Conservation (phyloP, 2,888 invertebrate genomes). For the Hedya salicella region DNA sequence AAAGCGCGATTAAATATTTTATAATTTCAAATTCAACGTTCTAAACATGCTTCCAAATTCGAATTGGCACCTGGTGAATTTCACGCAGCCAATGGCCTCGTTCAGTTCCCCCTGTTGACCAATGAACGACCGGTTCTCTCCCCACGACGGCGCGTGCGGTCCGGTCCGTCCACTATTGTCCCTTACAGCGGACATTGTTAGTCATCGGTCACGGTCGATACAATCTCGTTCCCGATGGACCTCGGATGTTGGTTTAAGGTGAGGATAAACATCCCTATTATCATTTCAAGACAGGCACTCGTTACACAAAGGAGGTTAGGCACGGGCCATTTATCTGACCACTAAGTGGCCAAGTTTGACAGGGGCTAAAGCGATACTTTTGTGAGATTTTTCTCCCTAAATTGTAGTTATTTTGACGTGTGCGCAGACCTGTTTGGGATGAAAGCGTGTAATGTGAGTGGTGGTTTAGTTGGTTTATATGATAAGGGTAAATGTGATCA, state of each 20-base stretch:
- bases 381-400: constrained; percentile 78
- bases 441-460: constrained; percentile 58
- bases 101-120: constrained; percentile 65
- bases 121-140: constrained; percentile 76
- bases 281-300: constrained; percentile 71
- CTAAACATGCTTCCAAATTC: constrained; percentile 16
- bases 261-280: constrained; percentile 73
- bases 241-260: constrained; percentile 75
- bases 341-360: constrained; percentile 74
- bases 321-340: constrained; percentile 76
- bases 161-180: constrained; percentile 54
- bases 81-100: constrained; percentile 59
- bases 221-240: constrained; percentile 64
- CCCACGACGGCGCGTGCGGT: constrained; percentile 64
- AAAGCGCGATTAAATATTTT: background rate
- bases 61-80: constrained; percentile 70
- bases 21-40: constrained; percentile 9
- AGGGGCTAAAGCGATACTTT: constrained; percentile 55
- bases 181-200: constrained; percentile 15
- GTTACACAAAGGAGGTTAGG: constrained; percentile 67
- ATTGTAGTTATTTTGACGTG: constrained; percentile 63
- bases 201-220: constrained; percentile 45
- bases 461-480: constrained; percentile 60
- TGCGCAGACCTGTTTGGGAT: constrained; percentile 68
- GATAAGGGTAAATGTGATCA: constrained; percentile 49